phyloP scores from a whole-genome alignment of 2,113 vertebrate species.

The Amphilophus citrinellus region DNA sequence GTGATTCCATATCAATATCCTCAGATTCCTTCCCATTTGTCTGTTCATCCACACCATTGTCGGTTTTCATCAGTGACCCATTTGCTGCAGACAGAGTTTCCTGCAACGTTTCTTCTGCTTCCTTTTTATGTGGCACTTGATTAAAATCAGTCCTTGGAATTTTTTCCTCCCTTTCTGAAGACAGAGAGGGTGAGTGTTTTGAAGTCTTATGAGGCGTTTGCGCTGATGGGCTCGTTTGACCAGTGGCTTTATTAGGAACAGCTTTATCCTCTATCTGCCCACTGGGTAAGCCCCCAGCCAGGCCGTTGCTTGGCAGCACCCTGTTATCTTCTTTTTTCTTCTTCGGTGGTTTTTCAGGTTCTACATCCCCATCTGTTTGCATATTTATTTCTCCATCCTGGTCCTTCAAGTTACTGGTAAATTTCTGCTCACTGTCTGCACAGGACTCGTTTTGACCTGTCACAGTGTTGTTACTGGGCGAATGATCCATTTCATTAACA shows the following conservation, averaged over 20 bases:
- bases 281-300: constrained; percentile 9
- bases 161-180: constrained; percentile 71
- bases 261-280: constrained; percentile 44
- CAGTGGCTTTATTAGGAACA: constrained; percentile 20
- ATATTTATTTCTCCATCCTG: constrained; percentile 43
- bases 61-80: constrained; percentile 22
- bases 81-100: constrained; percentile 9
- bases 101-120: constrained; percentile 38
- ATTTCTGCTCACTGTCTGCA: constrained; percentile 18
- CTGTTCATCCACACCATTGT: constrained; percentile 37
- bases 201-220: constrained; percentile 58
- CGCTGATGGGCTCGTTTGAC: constrained; percentile 43
- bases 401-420: constrained; percentile 19
- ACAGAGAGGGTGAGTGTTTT: constrained; percentile 59
- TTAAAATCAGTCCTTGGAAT: constrained; percentile 77
- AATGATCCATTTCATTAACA: constrained; percentile 71
- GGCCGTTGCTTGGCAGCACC: constrained; percentile 31
- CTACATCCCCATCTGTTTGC: constrained; percentile 47
- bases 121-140: constrained; percentile 36
- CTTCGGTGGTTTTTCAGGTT: constrained; percentile 62
- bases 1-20: constrained; percentile 65
- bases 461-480: constrained; percentile 31
- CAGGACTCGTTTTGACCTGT: constrained; percentile 22
- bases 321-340: constrained; percentile 67
- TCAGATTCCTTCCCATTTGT: constrained; percentile 57